Conservation (phyloP, 2,888 invertebrate genomes). For the Platerodrilus igneus region DNA sequence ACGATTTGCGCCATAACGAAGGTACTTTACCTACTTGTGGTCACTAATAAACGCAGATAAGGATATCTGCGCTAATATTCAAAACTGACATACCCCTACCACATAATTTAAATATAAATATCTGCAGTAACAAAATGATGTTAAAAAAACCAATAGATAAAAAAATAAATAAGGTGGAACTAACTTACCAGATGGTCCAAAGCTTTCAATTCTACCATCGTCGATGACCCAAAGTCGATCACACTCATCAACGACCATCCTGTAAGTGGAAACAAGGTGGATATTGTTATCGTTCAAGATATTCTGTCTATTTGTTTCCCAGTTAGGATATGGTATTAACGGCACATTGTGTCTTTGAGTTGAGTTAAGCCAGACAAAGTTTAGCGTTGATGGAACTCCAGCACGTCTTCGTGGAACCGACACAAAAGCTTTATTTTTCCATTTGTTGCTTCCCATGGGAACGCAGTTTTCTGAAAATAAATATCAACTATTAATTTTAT, state of each 20-base stretch:
- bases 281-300: conserved; percentile 50
- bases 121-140: too few species aligned
- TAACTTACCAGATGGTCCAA: neutral
- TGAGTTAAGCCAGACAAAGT: conserved; percentile 43
- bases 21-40: too few species aligned
- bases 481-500: too few species aligned
- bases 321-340: conserved; percentile 54
- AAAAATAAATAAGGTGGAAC: neutral
- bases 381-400: conserved; percentile 51
- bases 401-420: conserved; percentile 66
- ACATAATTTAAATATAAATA: too few species aligned
- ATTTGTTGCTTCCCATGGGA: conserved; percentile 62
- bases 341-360: conserved; percentile 48
- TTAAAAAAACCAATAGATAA: conserved; percentile 19
- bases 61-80: too few species aligned
- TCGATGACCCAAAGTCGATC: conserved; percentile 75
- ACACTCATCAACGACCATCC: conserved; percentile 65
- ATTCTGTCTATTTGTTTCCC: conserved; percentile 59
- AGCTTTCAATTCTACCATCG: conserved; percentile 62
- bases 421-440: conserved; percentile 61
- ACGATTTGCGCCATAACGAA: too few species aligned
- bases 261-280: conserved; percentile 63
- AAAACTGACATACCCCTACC: too few species aligned
- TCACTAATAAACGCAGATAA: too few species aligned
- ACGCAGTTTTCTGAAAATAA: conserved; percentile 55